These are phyloP conservation scores for Lamellibrachia columna DNA, from an alignment of 2,888 invertebrate genomes.

Conservation along the genomic window DNA sequence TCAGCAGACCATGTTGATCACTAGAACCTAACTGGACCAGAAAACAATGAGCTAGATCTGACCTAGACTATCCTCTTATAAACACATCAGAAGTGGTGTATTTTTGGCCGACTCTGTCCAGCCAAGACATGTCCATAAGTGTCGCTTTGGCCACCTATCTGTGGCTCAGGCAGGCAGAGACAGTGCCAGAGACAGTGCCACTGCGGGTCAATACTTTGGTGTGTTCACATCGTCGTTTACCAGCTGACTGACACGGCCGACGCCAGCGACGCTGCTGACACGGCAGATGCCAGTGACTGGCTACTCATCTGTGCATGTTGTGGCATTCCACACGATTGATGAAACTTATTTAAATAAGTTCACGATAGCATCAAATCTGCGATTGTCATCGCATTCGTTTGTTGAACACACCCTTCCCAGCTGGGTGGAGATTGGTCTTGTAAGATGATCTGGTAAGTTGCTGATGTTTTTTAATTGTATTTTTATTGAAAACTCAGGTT, in stretches of 20 bases:
- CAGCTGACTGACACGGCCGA: not conserved
- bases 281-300: not conserved
- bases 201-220: not conserved
- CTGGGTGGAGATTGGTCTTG: not conserved
- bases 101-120: not conserved
- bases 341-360: not conserved
- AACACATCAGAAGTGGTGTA: not conserved
- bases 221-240: conserved; percentile 7
- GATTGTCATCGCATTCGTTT: not conserved
- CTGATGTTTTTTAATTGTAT: not conserved
- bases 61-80: not conserved
- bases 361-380: not conserved
- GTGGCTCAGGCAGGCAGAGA: not conserved
- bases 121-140: not conserved
- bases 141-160: not conserved
- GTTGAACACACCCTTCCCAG: not conserved
- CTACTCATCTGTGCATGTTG: not conserved
- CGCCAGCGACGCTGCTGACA: not conserved
- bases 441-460: not conserved
- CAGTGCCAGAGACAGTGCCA: not conserved
- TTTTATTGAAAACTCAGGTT: not conserved
- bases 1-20: not conserved
- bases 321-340: not conserved
- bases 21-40: not conserved
- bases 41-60: not conserved